Percentiles rank a stretch among this genome's conserved stretches.
Conservation (phyloP, 1,140 invertebrate genomes). For the Drosophila athabasca region DNA sequence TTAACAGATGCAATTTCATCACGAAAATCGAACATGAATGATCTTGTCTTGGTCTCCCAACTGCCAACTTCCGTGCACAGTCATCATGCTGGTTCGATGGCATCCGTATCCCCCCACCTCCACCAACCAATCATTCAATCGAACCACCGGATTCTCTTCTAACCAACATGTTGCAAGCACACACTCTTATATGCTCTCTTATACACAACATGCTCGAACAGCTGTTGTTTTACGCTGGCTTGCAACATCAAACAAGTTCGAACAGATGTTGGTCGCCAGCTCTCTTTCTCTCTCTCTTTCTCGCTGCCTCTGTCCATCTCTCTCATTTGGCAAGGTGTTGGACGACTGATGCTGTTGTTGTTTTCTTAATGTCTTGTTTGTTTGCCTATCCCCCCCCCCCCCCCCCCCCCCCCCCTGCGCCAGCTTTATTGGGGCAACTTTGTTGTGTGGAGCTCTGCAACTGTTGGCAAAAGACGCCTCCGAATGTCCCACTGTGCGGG, state of each 20-base stretch:
- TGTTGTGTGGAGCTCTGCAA: conserved; percentile 15
- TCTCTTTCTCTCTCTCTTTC: conserved; percentile 1
- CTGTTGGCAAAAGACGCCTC: too few relatives aligned
- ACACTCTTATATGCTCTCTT: conserved; percentile 21
- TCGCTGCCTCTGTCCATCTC: neutral
- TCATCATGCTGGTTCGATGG: conserved; percentile 2
- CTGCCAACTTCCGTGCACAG: neutral
- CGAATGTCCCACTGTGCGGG: conserved; percentile 27
- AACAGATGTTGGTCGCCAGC: conserved; percentile 31
- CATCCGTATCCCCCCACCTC: conserved; percentile 5
- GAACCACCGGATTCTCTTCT: conserved; percentile 39
- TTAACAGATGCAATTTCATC: conserved; percentile 21
- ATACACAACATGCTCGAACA: conserved; percentile 64
- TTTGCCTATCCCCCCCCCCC: conserved; percentile 14
- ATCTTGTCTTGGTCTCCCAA: conserved; percentile 23
- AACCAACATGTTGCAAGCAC: conserved; percentile 46
- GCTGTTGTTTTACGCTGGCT: conserved; percentile 39
- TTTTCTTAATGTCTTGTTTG: conserved; percentile 19
- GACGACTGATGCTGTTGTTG: conserved; percentile 16
- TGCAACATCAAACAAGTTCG: conserved; percentile 58
- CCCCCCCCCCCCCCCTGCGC: neutral
- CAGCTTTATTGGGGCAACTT: conserved; percentile 27
- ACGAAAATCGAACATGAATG: conserved; percentile 24
- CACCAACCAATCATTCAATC: neutral
- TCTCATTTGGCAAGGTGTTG: conserved; percentile 38